Base-by-base conservation (phyloP, 1,140 invertebrate genomes). In the Akabosia matsudoensis region DNA sequence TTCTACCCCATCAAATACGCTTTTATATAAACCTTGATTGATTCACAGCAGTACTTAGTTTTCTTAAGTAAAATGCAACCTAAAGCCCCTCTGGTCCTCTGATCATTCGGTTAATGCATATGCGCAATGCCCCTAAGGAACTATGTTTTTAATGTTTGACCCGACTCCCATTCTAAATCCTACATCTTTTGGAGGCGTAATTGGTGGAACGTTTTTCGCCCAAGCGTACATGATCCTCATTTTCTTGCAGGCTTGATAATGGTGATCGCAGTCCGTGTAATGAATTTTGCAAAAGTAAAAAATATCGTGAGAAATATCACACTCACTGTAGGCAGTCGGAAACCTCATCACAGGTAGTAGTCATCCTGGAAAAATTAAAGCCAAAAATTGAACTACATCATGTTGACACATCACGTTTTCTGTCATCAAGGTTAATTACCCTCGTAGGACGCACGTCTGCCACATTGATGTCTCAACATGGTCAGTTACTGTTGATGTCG, bases 161-260 rank as follows among this genome's bases (percentile, higher is more conserved):
- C 83, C 79, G 4, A 84, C 84, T 26, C 88, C 88, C 51, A 90
- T 85, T 56, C 83, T 81, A 82, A 90, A 89, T 34, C 87, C 89
- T 24, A 90, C 90, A 81, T 84, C 82, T 70, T 79, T 70, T 10
- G 89, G 89, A 26, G 90, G 80, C n/a, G 82, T 76, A 1, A 89
- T 85, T 24, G 86, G 81, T n/a, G 88, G 86, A 3, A 90, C 90
- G 85, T 90, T 88, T 82, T 88, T 87, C 16, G 88, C 90, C 90
- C 90, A 90, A 1, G 89, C 90, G 85, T 88, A 91, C 73, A 91
- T 82, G 78, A 90, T 89, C 74, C 83, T 84, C 76, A 82, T 82
- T 18, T 75, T 79, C 71, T 18, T 73, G 74, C 86, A 86, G 10
- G 86, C 78, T 61, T 78, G 80, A 33, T 70, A 78, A 77, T 84